These are phyloP conservation scores for Panthera tigris DNA, from an alignment of 2,113 vertebrate species.

Conservation along the genomic window DNA sequence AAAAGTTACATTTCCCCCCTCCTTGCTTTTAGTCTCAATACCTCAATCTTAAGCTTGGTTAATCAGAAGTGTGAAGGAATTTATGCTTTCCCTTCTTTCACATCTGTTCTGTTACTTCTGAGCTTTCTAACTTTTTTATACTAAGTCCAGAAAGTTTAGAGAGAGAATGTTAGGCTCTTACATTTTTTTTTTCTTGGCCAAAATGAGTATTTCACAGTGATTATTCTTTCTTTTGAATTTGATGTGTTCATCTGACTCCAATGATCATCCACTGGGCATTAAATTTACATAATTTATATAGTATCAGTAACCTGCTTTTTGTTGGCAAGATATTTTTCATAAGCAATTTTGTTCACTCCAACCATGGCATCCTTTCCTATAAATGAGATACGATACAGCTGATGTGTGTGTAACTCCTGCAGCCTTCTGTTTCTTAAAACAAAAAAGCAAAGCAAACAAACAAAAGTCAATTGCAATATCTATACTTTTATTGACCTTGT, in stretches of 20 bases:
- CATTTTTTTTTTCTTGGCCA: not conserved
- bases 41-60: slow-evolving; percentile 59
- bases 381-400: slow-evolving; percentile 77
- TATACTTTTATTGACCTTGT: slow-evolving; percentile 63
- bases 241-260: slow-evolving; percentile 61
- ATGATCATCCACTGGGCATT: not conserved
- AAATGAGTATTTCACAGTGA: slow-evolving; percentile 59
- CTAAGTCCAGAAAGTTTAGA: slow-evolving; percentile 1
- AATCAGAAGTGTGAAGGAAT: slow-evolving; percentile 76
- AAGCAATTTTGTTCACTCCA: slow-evolving; percentile 76
- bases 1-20: slow-evolving; percentile 70
- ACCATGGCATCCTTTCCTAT: slow-evolving; percentile 75
- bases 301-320: slow-evolving; percentile 61
- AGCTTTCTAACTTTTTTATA: slow-evolving; percentile 78
- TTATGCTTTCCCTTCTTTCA: slow-evolving; percentile 60
- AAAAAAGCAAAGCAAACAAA: not conserved
- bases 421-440: slow-evolving; percentile 65
- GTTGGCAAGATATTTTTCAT: slow-evolving; percentile 69
- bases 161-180: slow-evolving; percentile 46
- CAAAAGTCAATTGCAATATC: slow-evolving; percentile 23
- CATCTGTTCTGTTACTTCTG: slow-evolving; percentile 68
- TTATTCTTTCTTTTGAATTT: slow-evolving; percentile 53
- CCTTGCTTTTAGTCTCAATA: slow-evolving; percentile 69
- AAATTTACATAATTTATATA: slow-evolving; percentile 63
- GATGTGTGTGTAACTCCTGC: slow-evolving; percentile 68